Evolutionary conservation across 2,888 invertebrate genomes (phyloP).

Genomic region (Disparrhopalites patrizii): DNA sequence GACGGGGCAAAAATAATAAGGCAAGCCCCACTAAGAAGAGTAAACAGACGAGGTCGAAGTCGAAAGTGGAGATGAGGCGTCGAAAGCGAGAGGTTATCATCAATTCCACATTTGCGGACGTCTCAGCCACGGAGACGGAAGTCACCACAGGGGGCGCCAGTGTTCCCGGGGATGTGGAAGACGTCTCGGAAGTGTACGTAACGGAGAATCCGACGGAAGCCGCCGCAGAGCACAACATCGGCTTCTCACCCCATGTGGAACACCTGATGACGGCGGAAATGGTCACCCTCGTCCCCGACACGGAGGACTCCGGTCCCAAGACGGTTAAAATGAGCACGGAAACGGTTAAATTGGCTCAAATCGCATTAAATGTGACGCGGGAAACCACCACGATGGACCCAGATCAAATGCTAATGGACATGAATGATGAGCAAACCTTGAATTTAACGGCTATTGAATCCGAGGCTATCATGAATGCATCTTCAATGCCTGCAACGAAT

Average conservation of each 20-base stretch:
- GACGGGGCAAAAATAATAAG: background rate
- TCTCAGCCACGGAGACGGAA: background rate
- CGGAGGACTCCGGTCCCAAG: too few species aligned
- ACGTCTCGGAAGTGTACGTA: background rate
- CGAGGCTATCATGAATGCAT: slow-evolving; percentile 3
- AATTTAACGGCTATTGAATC: slow-evolving; percentile 28
- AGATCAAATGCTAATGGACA: slow-evolving; percentile 27
- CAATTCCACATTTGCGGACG: background rate
- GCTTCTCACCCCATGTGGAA: slow-evolving; percentile 31
- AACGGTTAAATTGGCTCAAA: background rate
- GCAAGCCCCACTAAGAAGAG: slow-evolving; percentile 1
- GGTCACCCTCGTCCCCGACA: too few species aligned
- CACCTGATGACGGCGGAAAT: slow-evolving; percentile 7
- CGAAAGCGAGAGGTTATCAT: slow-evolving; percentile 21
- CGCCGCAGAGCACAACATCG: slow-evolving; percentile 28
- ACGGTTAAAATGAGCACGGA: background rate
- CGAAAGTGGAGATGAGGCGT: slow-evolving; percentile 30
- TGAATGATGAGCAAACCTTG: slow-evolving; percentile 29
- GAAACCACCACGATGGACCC: slow-evolving; percentile 19
- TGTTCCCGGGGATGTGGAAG: background rate
- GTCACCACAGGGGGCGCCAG: background rate
- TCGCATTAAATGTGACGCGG: background rate
- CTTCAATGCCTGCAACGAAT: background rate
- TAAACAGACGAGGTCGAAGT: background rate
- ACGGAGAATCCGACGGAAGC: slow-evolving; percentile 14